A percentile compares a stretch with the other conserved stretches of the same genome.
Evolutionary conservation across 2,888 invertebrate species (phyloP).

Genomic region (Drosophila greeni): DNA sequence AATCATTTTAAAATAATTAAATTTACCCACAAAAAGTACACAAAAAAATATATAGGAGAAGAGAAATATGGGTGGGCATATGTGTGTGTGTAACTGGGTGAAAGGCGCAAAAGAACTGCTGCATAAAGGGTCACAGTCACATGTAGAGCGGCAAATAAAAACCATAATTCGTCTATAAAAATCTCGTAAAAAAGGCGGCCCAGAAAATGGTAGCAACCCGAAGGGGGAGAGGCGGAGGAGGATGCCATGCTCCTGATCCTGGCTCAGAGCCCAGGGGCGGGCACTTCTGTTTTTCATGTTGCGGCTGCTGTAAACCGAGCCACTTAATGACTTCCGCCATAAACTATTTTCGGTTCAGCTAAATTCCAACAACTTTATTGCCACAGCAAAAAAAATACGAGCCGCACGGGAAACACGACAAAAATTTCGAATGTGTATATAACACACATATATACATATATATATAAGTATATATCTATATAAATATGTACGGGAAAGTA

Average conservation of each 20-base stretch:
- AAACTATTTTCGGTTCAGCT: conserved; percentile 73
- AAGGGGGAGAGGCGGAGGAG: background rate
- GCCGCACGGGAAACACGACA: conserved; percentile 56
- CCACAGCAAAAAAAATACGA: conserved; percentile 37
- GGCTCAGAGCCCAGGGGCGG: conserved; percentile 39
- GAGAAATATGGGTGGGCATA: conserved; percentile 8
- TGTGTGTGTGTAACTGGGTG: conserved; percentile 19
- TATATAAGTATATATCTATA: conserved; percentile 9
- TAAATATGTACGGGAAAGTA: conserved; percentile 21
- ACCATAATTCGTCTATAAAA: conserved; percentile 73
- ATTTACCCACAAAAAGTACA: conserved; percentile 47
- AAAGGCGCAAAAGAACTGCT: conserved; percentile 39
- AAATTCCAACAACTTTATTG: conserved; percentile 74
- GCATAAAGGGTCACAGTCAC: conserved; percentile 56
- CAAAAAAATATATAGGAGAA: conserved; percentile 3
- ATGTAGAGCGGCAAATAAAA: conserved; percentile 65
- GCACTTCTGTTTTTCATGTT: conserved; percentile 72
- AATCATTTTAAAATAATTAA: conserved; percentile 71
- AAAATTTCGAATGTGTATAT: conserved; percentile 58
- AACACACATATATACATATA: conserved; percentile 8
- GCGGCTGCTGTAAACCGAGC: conserved; percentile 73
- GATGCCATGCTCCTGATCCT: conserved; percentile 4
- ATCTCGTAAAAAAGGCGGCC: conserved; percentile 66
- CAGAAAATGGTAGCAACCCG: conserved; percentile 28
- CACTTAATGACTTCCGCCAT: conserved; percentile 74